Conservation (phyloP, 2,888 invertebrate species). For the Beris chalybata region DNA sequence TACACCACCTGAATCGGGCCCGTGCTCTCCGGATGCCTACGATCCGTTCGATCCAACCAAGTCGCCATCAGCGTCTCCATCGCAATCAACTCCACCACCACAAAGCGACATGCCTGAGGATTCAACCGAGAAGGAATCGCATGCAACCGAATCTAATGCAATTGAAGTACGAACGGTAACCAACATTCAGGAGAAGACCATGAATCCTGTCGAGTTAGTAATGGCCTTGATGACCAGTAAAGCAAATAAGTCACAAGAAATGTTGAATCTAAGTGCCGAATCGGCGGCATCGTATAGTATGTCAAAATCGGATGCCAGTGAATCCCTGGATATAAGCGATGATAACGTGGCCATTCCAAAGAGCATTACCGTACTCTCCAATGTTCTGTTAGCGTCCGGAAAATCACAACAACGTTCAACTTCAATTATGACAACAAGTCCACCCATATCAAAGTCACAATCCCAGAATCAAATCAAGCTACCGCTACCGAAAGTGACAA, state of each 20-base stretch:
- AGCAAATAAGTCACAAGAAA: slow-evolving; percentile 38
- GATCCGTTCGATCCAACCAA: slow-evolving; percentile 92
- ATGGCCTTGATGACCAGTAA: slow-evolving; percentile 61
- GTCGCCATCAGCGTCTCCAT: slow-evolving; percentile 60
- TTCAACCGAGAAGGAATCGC: slow-evolving; percentile 25
- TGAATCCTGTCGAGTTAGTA: slow-evolving; percentile 64
- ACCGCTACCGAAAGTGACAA: slow-evolving; percentile 40
- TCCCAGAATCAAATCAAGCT: slow-evolving; percentile 11
- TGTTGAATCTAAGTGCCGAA: slow-evolving; percentile 16
- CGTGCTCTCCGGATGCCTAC: slow-evolving; percentile 79
- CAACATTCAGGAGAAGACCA: slow-evolving; percentile 54
- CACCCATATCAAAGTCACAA: slow-evolving; percentile 41
- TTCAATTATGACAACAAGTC: slow-evolving; percentile 53
- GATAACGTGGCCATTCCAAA: slow-evolving; percentile 18
- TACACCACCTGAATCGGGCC: slow-evolving; percentile 70
- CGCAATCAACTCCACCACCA: slow-evolving; percentile 48
- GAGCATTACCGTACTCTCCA: slow-evolving; percentile 52
- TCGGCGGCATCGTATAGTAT: not conserved
- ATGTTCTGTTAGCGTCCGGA: slow-evolving; percentile 45
- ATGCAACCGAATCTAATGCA: slow-evolving; percentile 32
- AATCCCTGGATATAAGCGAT: not conserved
- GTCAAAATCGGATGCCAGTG: slow-evolving; percentile 12
- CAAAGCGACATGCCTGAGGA: slow-evolving; percentile 41
- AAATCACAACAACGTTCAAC: slow-evolving; percentile 43
- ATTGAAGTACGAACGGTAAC: slow-evolving; percentile 27